Percentiles rank a stretch among this genome's conserved stretches.
phyloP scores from a whole-genome alignment of 2,888 invertebrate species.

The Polydrusus pterygomalis region DNA sequence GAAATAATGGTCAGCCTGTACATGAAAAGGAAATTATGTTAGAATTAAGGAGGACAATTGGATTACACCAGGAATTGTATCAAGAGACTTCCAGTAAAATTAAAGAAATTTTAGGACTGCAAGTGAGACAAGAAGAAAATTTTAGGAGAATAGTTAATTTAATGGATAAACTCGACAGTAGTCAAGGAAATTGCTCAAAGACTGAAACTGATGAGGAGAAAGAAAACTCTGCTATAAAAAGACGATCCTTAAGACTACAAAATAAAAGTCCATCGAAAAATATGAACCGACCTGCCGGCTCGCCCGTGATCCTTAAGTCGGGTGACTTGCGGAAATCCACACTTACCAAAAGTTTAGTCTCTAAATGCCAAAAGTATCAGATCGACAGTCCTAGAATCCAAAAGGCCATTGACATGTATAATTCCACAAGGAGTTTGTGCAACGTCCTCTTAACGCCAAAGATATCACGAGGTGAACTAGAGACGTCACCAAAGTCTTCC shows the following conservation, averaged over 20 bases:
- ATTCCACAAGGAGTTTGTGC: constrained; percentile 23
- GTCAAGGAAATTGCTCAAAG: background rate
- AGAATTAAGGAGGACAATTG: constrained; percentile 18
- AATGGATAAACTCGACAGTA: constrained; percentile 13
- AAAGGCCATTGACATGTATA: constrained; percentile 40
- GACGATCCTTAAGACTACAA: constrained; percentile 31
- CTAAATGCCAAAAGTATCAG: constrained; percentile 45
- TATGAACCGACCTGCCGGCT: constrained; percentile 7
- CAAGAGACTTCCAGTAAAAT: constrained; percentile 28
- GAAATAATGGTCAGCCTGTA: background rate
- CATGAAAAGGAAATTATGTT: constrained; percentile 18
- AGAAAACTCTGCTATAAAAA: constrained; percentile 33
- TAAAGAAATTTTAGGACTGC: constrained; percentile 23
- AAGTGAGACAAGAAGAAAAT: constrained; percentile 29
- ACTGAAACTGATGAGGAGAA: constrained; percentile 11
- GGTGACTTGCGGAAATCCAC: constrained; percentile 44
- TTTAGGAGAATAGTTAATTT: constrained; percentile 5
- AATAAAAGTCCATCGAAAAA: constrained; percentile 20
- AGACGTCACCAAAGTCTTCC: constrained; percentile 1
- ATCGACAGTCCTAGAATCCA: constrained; percentile 32
- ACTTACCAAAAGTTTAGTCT: constrained; percentile 43
- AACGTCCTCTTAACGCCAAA: constrained; percentile 39
- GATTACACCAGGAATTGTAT: constrained; percentile 18
- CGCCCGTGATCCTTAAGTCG: constrained; percentile 39
- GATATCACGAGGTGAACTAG: constrained; percentile 7